Evolutionary conservation across 2,888 invertebrate species (phyloP), one percentile per base, ranked within the genome.

Genomic region (Endotricha flammealis): DNA sequence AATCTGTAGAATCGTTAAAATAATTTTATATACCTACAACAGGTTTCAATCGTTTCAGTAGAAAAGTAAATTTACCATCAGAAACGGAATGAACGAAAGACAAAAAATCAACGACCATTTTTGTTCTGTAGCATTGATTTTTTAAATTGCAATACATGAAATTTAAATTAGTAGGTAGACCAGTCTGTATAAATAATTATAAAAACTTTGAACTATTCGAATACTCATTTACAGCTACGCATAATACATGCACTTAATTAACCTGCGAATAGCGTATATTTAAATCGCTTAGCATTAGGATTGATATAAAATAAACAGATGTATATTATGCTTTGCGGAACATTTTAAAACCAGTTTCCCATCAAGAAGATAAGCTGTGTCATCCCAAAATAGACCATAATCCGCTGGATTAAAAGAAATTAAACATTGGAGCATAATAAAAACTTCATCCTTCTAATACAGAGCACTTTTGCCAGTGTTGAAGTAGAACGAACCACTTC

Each of bases 401-500:
- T 60, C 46, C 60, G 46, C 55, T 49, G 61, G 62, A 67, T 70
- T 64, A 59, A 49, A 59, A 65, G 64, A 70, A 76, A 79, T 79
- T 79, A 77, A 74, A 66, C 67, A 69, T 62, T 64, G 49, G 54
- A 51, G 43, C 42, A 61, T 56, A 64, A 74, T 81, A 80, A 81
- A 79, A 80, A 64, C 60, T 64, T 66, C 61, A 74, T 67, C 71
- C 66, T 64, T 72, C 75, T 71, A 66, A 74, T 79, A 79, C 72
- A 69, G 65, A 67, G 66, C 76, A 79, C 81, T 80, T 79, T 78
- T 64, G 77, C 71, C 68, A 66, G 63, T 64, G 67, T 63, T 67
- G 73, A 74, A 76, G 73, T 77, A 73, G 75, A 69, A 64, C 70
- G 72, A 64, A 73, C 66, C 85, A 85, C 85, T 85, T 74, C 75